Percentiles rank a stretch among this genome's conserved stretches.
These are phyloP conservation scores for Temnothorax ravouxi DNA, from an alignment of 2,888 invertebrate species.

Conservation along the genomic window DNA sequence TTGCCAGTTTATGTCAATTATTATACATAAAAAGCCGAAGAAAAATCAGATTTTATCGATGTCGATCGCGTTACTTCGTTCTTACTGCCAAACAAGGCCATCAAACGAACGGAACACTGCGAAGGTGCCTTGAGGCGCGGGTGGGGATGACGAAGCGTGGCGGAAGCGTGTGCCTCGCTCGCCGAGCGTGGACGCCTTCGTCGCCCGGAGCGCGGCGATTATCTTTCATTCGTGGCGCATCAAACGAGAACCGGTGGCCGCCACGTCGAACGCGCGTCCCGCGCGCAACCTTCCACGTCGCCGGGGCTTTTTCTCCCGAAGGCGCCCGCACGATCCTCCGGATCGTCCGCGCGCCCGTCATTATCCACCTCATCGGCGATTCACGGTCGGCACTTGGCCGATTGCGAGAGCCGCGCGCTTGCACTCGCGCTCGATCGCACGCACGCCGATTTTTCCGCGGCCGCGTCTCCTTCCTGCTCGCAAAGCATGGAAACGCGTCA, in stretches of 20 bases:
- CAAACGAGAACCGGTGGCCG: slow-evolving; percentile 74
- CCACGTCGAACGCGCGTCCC: slow-evolving; percentile 64
- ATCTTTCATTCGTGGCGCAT: slow-evolving; percentile 82
- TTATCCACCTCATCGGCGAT: slow-evolving; percentile 52
- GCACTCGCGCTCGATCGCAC: slow-evolving; percentile 1
- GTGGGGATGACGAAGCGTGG: slow-evolving; percentile 83
- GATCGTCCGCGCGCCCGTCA: slow-evolving; percentile 30
- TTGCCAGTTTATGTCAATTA: neutral
- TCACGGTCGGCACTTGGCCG: slow-evolving; percentile 32
- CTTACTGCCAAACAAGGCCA: slow-evolving; percentile 46
- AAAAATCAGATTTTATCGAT: slow-evolving; percentile 8
- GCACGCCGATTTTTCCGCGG: slow-evolving; percentile 28
- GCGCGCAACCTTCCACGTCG: slow-evolving; percentile 39
- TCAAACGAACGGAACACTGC: slow-evolving; percentile 27
- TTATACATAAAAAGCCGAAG: neutral
- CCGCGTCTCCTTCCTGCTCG: neutral
- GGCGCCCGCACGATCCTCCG: slow-evolving; percentile 25
- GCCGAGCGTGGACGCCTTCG: slow-evolving; percentile 78
- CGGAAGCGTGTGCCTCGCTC: slow-evolving; percentile 81
- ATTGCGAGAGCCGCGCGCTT: neutral
- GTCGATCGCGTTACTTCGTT: slow-evolving; percentile 8
- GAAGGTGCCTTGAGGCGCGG: slow-evolving; percentile 43
- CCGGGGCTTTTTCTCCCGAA: slow-evolving; percentile 15
- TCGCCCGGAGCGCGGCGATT: slow-evolving; percentile 81
- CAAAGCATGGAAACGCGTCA: slow-evolving; percentile 37